Evolutionary conservation across 2,113 vertebrate species (phyloP), one percentile per base, ranked within the genome.

Genomic region (Oenanthe melanoleuca): DNA sequence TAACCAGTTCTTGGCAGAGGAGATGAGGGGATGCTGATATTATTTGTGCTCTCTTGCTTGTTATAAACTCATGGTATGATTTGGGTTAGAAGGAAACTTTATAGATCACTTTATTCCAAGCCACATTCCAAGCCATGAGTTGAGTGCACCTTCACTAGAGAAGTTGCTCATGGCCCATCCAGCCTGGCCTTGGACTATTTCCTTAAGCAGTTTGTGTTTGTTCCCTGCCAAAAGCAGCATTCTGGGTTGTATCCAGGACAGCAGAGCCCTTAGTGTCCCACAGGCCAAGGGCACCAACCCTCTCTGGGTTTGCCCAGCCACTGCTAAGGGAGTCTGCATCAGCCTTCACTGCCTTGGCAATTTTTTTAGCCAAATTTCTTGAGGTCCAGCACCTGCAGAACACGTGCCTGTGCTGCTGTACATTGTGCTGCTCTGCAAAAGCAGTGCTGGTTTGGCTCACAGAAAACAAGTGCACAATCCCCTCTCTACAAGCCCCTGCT

Each of bases 301-400:
- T 20, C 28, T 7, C 2, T 37, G 50, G 12, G 2, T 80, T 83
- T 80, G 44, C 26, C 6, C 19, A 52, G 8, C 8, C 49, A 2
- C 9, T 40, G 0, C 9, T 26, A 47, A 8, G 37, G n/a, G 8
- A 70, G 4, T 5, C 12, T 33, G 0, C 18, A 42, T 3, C 24
- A 52, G 2, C 44, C 23, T 74, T 49, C 38, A 18, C 1, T 44
- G 33, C 10, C 11, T 6, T 4, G 12, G 21, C 25, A 5, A 2
- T 6, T 24, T n/a, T 29, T 38, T 33, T 3, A 8, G 8, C 3
- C 23, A 15, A 6, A 37, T 20, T 64, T 33, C 53, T 34, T 33
- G 16, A 26, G 8, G 15, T 38, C 37, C 47, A 23, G 33, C 16
- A 37, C 8, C 10, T 64, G 34, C 11, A 59, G 37, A 55, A 60